Evolutionary conservation across 2,888 invertebrate genomes (phyloP), one percentile per base, ranked within the genome.

Genomic region (Callyntrura guangdongensis): DNA sequence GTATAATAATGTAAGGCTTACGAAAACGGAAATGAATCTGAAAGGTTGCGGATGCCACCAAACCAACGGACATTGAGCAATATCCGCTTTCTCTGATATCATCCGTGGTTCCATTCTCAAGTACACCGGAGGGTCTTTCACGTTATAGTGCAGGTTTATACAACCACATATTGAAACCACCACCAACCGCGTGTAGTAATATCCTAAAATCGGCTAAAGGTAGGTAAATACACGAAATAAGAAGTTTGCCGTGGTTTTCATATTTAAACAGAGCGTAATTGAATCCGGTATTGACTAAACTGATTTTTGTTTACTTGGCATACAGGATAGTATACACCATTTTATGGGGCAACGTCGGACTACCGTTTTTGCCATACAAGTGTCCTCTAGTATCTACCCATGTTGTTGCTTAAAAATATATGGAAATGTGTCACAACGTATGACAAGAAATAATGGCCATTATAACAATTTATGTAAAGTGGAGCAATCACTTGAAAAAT

Each of bases 21-120:
- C 59, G 36, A 85, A 86, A 86, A 45, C 86, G 86, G 86, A 86
- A 86, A 86, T 86, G 86, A 86, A 86, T 79, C 79, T 86, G 86
- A 86, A 86, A 86, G 86, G 86, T 67, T 77, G 67, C 86, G 86
- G 86, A 86, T 79, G 86, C 86, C 79, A 86, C 86, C 79, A 86
- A 86, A 86, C 86, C 86, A 79, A 56, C 86, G 86, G 79, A 86
- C 86, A 86, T 86, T 86, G 86, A 86, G 86, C 86, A 86, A 86
- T 86, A 86, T 86, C 86, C 86, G 86, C 74, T 53, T 25, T 74
- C 74, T 11, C 20, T 82, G 20, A 64, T 82, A 61, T 82, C 56
- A 79, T 79, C 82, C 17, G 64, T 64, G 82, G 45, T 82, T 2
- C 27, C 61, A 17, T 2, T 2, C n/a, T 64, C 2, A 25, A 25